These are phyloP conservation scores for Melanotaenia nigrans DNA, from an alignment of 2,797 vertebrate genomes.

Conservation along the genomic window DNA sequence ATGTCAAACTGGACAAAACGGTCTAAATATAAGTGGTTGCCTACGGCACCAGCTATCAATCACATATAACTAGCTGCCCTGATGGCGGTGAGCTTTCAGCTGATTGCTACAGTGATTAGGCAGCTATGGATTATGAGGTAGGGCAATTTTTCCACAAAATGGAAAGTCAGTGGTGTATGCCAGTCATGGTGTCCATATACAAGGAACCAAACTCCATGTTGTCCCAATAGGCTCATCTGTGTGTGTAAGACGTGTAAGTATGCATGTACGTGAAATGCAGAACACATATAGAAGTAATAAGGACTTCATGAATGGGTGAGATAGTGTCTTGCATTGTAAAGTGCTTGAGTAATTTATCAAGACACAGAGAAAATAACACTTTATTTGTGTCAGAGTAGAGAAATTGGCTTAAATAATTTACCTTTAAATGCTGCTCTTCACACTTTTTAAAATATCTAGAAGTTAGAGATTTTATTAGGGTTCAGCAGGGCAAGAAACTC, in stretches of 20 bases:
- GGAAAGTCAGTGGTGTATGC: no score
- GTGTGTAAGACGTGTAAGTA: no score
- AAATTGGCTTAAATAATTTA: background rate
- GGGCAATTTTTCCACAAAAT: background rate
- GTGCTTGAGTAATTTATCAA: background rate
- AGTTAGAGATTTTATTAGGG: no score
- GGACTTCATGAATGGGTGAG: background rate
- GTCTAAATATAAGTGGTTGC: background rate
- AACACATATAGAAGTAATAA: background rate
- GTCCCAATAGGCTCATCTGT: background rate
- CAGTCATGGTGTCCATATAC: background rate
- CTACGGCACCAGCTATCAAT: background rate
- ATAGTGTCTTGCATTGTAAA: background rate
- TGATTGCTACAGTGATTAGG: background rate
- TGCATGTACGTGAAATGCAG: background rate
- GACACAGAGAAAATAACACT: no score
- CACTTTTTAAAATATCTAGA: no score
- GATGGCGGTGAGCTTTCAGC: background rate
- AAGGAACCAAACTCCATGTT: background rate
- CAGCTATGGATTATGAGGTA: background rate
- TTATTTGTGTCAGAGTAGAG: no score
- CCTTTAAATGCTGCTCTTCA: background rate
- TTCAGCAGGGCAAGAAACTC: no score
- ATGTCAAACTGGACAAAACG: background rate
- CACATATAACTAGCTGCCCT: background rate